These are phyloP conservation scores for Coilia nasus DNA, from an alignment of 2,797 vertebrate genomes.

Conservation along the genomic window DNA sequence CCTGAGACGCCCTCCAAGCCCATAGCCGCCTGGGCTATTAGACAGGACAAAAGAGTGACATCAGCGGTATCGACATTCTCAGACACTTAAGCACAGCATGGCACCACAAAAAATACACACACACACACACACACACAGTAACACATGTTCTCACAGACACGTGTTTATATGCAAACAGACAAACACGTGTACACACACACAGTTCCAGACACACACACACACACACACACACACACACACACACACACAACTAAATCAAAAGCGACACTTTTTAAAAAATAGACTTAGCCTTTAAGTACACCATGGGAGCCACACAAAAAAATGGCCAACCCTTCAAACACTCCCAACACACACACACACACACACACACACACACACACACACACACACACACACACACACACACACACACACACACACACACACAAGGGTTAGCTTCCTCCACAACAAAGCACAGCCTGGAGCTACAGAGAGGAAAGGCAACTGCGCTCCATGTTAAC, in stretches of 20 bases:
- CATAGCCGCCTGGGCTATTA: slow-evolving; percentile 60
- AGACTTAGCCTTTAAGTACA: neutral
- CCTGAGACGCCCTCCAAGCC: slow-evolving; percentile 60
- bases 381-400: slow-evolving; percentile 18
- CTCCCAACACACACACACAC: slow-evolving; percentile 2
- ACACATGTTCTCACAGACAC: no score
- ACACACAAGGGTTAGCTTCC: neutral
- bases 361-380: slow-evolving; percentile 25
- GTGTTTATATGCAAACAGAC: no score
- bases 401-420: neutral
- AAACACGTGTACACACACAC: slow-evolving; percentile 5
- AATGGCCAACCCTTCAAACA: neutral
- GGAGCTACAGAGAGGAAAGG: neutral
- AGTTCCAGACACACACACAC: neutral
- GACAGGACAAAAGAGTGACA: slow-evolving; percentile 14
- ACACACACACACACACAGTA: neutral
- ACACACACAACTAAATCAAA: neutral
- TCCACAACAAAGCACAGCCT: neutral
- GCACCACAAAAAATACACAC: neutral
- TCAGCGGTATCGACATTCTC: slow-evolving; percentile 11
- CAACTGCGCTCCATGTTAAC: neutral
- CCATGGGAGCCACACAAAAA: neutral
- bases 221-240: neutral
- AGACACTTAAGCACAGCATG: slow-evolving; percentile 21
- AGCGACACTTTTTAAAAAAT: neutral